These are phyloP conservation scores for Callipepla squamata DNA, from an alignment of 2,113 vertebrate species.

Conservation along the genomic window DNA sequence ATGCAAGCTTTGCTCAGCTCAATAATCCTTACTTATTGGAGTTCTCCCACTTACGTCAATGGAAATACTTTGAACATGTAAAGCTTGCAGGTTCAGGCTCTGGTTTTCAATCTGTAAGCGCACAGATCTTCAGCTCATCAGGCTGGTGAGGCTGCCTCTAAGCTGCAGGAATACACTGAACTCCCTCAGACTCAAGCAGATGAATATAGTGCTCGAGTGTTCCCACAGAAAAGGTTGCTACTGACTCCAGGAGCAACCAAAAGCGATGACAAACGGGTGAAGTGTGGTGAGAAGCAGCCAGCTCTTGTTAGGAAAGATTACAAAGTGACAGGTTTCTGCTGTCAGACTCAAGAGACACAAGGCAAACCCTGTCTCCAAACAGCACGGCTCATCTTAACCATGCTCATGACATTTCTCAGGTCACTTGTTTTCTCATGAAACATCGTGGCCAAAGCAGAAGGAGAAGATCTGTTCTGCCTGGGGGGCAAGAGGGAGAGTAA, in stretches of 20 bases:
- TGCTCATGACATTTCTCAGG: not conserved
- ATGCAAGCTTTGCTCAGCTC: not conserved
- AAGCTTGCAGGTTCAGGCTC: not conserved
- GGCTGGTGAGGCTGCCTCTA: not conserved
- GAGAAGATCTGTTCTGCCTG: not conserved
- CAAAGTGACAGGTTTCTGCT: not conserved
- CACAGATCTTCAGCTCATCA: not conserved
- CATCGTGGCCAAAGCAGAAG: not conserved
- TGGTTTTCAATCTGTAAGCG: not conserved
- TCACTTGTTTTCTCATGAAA: not conserved
- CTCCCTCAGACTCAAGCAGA: not conserved
- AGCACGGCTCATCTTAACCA: not conserved
- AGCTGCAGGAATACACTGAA: no score
- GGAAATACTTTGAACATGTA: accelerated
- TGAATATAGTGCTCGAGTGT: accelerated
- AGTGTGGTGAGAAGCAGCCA: not conserved
- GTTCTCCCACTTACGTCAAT: not conserved
- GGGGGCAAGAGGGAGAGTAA: not conserved
- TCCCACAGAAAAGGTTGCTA: not conserved
- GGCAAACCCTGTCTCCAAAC: not conserved
- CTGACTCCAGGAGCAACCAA: not conserved
- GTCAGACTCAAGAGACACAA: not conserved
- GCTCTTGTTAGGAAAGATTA: not conserved
- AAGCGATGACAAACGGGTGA: not conserved
- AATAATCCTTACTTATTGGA: not conserved